Evolutionary conservation across 1,140 invertebrate species (phyloP), one percentile per base, ranked within the genome.

Genomic region (Drosophila bocqueti): DNA sequence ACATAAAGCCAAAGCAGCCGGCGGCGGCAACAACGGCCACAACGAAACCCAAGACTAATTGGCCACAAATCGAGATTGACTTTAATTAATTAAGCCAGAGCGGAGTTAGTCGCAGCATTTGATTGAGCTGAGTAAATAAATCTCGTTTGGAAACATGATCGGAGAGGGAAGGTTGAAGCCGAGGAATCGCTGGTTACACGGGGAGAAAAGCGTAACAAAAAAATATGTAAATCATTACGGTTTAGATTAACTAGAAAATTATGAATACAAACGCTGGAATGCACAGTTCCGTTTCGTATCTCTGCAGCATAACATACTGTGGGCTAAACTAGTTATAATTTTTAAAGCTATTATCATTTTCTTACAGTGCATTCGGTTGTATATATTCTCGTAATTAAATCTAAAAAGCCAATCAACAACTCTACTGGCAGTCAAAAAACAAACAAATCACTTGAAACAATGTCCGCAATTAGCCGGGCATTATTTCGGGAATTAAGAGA

Each of bases 61-160:
- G 71, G 78, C 81, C 81, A 79, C 84, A 89, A 89, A 89, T 90
- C 81, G 74, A 84, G 80, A 69, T 68, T 83, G 77, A 78, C 76
- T 89, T 81, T 84, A 84, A 89, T 81, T 84, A 81, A 90, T 90
- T 81, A 84, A 84, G 55, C 47, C 62, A 68, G 21, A 29, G 16
- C 54, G 40, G 50, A 76, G 65, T 47, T 60, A 66, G 63, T 60
- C 54, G 38, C 59, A 47, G 71, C 59, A 31, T 73, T 80, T 79
- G 78, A 80, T 80, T 80, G 76, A 80, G 76, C 34, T 79, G 63
- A 68, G 58, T 54, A 54, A 65, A 79, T 79, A 79, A 79, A 79
- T 79, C 66, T 73, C 60, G 52, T 78, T 57, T 69, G 49, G 65
- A 63, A 62, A 78, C 59, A 31, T 62, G 71, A 74, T 60, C 55